phyloP scores from a whole-genome alignment of 2,797 vertebrate species.

The Craterocephalus amniculus region DNA sequence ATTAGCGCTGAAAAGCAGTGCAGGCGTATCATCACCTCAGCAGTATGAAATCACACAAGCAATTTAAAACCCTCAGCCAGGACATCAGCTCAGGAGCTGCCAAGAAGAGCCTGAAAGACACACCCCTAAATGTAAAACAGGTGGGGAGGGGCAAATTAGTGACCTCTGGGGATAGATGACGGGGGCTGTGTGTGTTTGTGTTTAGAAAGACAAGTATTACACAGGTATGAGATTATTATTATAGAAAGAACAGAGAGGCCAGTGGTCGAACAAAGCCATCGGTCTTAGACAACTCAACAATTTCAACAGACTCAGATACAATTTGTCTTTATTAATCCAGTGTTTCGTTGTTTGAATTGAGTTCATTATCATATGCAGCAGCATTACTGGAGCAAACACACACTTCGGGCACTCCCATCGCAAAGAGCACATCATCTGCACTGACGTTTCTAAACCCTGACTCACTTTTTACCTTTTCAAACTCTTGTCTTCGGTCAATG shows the following conservation, averaged over 20 bases:
- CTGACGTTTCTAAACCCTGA: constrained; percentile 23
- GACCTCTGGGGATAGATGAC: constrained; percentile 38
- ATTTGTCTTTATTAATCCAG: neutral
- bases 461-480: constrained; percentile 21
- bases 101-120: constrained; percentile 36
- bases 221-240: constrained; percentile 5
- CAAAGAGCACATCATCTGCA: constrained; percentile 15
- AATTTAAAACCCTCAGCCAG: constrained; percentile 36
- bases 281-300: neutral
- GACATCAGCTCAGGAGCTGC: constrained; percentile 27
- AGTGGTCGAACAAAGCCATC: neutral
- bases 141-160: constrained; percentile 38
- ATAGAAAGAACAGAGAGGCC: constrained; percentile 5
- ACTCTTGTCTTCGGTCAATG: constrained; percentile 57
- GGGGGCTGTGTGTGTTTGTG: constrained; percentile 11
- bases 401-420: neutral
- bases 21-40: neutral
- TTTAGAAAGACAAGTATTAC: constrained; percentile 27
- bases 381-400: constrained; percentile 10
- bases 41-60: constrained; percentile 15
- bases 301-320: neutral
- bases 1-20: constrained; percentile 2
- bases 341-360: neutral
- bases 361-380: constrained; percentile 9
- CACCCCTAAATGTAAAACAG: constrained; percentile 66